Evolutionary conservation across 1,140 invertebrate genomes (phyloP).

Genomic region (Drosophila triauraria): DNA sequence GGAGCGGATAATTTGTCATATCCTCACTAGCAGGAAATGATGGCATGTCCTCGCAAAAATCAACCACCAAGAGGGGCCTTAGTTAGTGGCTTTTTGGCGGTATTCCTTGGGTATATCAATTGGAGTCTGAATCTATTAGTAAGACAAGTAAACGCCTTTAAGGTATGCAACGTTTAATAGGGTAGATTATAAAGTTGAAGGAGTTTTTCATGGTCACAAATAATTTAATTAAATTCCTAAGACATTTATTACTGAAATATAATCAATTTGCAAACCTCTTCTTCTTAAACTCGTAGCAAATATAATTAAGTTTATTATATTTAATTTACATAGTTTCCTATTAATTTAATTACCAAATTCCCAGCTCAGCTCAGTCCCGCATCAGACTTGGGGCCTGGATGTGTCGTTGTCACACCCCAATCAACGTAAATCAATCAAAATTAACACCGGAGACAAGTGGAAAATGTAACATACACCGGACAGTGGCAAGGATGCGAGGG

Average conservation of each 20-base stretch:
- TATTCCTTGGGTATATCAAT: not conserved
- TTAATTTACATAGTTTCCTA: no score
- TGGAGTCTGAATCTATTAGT: no score
- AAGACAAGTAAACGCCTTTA: no score
- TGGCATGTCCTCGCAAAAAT: conserved; percentile 1
- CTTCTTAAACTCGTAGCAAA: not conserved
- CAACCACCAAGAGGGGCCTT: not conserved
- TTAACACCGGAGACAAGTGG: conserved; percentile 22
- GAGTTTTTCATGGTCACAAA: no score
- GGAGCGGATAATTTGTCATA: conserved; percentile 15
- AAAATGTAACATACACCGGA: conserved; percentile 11
- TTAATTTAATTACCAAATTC: not conserved
- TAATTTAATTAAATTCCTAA: no score
- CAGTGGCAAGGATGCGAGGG: conserved; percentile 1
- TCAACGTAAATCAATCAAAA: conserved; percentile 24
- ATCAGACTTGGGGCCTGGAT: not conserved
- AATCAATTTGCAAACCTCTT: no score
- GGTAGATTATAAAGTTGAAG: not conserved
- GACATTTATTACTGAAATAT: no score
- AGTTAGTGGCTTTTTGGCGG: not conserved
- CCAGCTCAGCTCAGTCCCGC: not conserved
- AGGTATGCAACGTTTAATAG: no score
- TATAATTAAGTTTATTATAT: no score
- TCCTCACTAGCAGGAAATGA: conserved; percentile 9
- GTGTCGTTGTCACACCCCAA: conserved; percentile 6